A percentile compares a stretch with the other conserved stretches of the same genome.
Evolutionary conservation across 2,797 vertebrate genomes (phyloP).

Genomic region (Acrocephalus scirpaceus): DNA sequence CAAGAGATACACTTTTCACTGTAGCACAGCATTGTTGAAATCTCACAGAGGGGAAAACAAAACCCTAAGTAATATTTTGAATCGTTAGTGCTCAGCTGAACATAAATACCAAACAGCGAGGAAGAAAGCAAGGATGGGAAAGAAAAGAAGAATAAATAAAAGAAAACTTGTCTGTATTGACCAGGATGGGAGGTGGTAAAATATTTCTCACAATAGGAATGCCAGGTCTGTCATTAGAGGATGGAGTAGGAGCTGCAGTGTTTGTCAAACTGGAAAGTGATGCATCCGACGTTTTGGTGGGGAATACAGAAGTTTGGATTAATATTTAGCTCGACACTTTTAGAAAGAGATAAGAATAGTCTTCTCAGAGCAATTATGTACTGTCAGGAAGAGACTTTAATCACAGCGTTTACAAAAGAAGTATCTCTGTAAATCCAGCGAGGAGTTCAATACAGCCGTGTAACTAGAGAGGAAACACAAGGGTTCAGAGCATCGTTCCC

Average conservation of each 20-base stretch:
- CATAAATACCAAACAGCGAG: slow-evolving; percentile 41
- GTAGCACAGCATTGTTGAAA: slow-evolving; percentile 69
- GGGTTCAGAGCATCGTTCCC: background rate
- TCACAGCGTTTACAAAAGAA: slow-evolving; percentile 60
- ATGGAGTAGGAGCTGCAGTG: slow-evolving; percentile 72
- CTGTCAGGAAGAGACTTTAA: slow-evolving; percentile 61
- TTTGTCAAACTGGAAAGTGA: slow-evolving; percentile 76
- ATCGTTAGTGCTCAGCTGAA: slow-evolving; percentile 49
- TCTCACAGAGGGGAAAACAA: slow-evolving; percentile 56
- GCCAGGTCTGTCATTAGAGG: slow-evolving; percentile 68
- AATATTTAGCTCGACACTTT: slow-evolving; percentile 66
- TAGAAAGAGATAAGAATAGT: slow-evolving; percentile 47
- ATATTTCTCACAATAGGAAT: slow-evolving; percentile 69
- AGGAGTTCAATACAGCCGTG: slow-evolving; percentile 25
- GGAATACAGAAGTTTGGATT: slow-evolving; percentile 72
- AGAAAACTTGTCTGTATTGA: slow-evolving; percentile 33
- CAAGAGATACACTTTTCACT: slow-evolving; percentile 67
- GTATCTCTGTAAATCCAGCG: slow-evolving; percentile 43
- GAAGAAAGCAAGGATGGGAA: background rate
- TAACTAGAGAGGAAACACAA: slow-evolving; percentile 27
- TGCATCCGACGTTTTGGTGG: slow-evolving; percentile 53
- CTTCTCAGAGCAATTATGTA: slow-evolving; percentile 36
- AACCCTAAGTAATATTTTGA: background rate
- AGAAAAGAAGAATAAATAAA: background rate
- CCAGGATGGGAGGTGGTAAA: slow-evolving; percentile 69